Percentiles rank a stretch among this genome's conserved stretches.
These are phyloP conservation scores for Centropus bengalensis DNA, from an alignment of 2,113 vertebrate genomes.

Conservation along the genomic window DNA sequence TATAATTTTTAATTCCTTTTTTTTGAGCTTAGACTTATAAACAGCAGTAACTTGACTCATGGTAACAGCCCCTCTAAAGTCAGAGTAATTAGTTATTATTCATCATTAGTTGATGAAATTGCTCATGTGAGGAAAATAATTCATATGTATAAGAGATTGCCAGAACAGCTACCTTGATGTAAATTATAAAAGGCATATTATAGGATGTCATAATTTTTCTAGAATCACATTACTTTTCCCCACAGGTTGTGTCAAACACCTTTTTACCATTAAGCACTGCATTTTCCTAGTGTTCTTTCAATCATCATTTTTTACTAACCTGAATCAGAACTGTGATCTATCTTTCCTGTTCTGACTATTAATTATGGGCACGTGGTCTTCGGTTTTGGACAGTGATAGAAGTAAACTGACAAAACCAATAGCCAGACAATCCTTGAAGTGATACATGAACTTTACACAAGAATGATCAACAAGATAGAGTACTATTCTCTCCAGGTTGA, in stretches of 20 bases:
- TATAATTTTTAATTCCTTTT: not conserved
- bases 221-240: not conserved
- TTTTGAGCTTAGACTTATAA: not conserved
- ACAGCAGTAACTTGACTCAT: not conserved
- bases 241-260: not conserved
- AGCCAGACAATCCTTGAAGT: conserved; percentile 44
- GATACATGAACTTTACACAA: conserved; percentile 54
- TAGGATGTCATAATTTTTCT: not conserved
- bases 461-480: conserved; percentile 43
- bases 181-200: conserved; percentile 20
- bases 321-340: conserved; percentile 12
- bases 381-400: not conserved
- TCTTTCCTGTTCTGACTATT: not conserved
- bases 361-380: not conserved
- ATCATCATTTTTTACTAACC: conserved; percentile 29
- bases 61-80: not conserved
- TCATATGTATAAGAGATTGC: not conserved
- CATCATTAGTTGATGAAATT: conserved; percentile 15
- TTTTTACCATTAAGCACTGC: conserved; percentile 30
- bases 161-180: not conserved
- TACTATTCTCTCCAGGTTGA: not conserved
- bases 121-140: not conserved
- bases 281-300: not conserved
- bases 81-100: not conserved
- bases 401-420: conserved; percentile 42